Conservation (phyloP, 2,888 invertebrate genomes). For the Synergus laeviventris region DNA sequence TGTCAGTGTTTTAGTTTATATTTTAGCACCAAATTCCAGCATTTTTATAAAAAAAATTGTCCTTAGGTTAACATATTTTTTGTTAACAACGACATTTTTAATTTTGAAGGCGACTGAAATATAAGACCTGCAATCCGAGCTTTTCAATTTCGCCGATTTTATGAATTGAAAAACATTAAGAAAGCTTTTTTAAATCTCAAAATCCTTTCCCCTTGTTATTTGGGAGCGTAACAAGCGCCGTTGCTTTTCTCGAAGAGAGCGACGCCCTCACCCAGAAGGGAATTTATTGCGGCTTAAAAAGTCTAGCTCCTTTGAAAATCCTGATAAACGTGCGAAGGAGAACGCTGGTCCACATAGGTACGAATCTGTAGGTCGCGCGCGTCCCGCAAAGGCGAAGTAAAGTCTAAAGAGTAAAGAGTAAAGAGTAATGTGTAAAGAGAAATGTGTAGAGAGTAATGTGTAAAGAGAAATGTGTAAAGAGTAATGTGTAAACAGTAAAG, state of each 20-base stretch:
- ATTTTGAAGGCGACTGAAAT: no score
- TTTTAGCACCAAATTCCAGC: no score
- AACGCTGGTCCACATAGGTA: constrained; percentile 52
- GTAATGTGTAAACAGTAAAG: constrained; percentile 40
- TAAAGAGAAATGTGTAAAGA: constrained; percentile 39
- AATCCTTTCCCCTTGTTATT: constrained; percentile 19
- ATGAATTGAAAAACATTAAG: not conserved
- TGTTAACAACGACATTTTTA: no score
- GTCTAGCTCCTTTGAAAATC: constrained; percentile 82
- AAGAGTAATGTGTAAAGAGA: constrained; percentile 39
- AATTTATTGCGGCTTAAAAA: constrained; percentile 77
- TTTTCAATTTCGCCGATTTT: no score
- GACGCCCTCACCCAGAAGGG: constrained; percentile 58
- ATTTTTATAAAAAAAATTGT: no score
- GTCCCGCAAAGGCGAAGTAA: constrained; percentile 51
- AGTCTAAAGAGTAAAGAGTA: constrained; percentile 41
- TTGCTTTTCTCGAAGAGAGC: constrained; percentile 26
- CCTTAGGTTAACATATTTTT: no score
- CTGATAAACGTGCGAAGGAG: constrained; percentile 80
- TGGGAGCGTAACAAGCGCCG: not conserved
- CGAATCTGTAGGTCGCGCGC: constrained; percentile 53
- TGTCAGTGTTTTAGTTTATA: no score
- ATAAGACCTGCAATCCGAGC: no score
- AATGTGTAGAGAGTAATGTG: constrained; percentile 41
- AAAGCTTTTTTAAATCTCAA: constrained; percentile 4